Base-by-base conservation (phyloP, 1,140 invertebrate genomes). In the Diabrotica virgifera region DNA sequence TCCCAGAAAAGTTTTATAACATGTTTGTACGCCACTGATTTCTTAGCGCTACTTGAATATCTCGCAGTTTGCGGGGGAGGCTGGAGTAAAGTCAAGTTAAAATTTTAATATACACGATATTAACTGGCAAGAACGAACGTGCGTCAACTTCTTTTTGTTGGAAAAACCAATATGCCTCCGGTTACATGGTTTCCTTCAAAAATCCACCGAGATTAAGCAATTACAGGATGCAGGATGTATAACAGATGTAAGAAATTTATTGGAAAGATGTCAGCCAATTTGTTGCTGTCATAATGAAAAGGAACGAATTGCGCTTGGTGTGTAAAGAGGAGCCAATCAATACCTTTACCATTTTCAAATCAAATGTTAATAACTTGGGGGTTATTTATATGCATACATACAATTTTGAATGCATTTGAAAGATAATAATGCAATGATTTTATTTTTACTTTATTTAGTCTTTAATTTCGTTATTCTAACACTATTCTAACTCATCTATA, bases 61-160 rank as follows among this genome's bases (percentile, higher is more conserved):
- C n/a, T 46, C n/a, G 2, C 40, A 46, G 24, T 35, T 50, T 5
- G 13, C 12, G 51, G 51, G 35, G 52, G 62, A 61, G 40, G 8
- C 24, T 46, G 8, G 8, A 46, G 40, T n/a, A 24, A 55, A 53
- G 40, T 38, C 57, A 62, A 60, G 68, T 64, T 69, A 70, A 68
- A 72, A 70, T 70, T 72, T 72, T 72, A 70, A 72, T 72, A 72
- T 67, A 69, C 68, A 59, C 68, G 63, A 66, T 68, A 68, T 70
- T 65, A 67, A 68, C 62, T 63, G 66, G 61, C 51, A 37, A 50
- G 46, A 51, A 60, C 8, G 59, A 6, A 46, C 59, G 35, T 60
- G 24, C 40, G 40, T 60, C 36, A 57, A 36, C 37, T 36, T 57
- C n/a, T 40, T 59, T 62, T 54, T 36, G 60, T 54, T 62, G 52